Percentiles rank a stretch among this genome's conserved stretches.
phyloP scores from a whole-genome alignment of 1,140 invertebrate species.

The Drosophila arizonae region DNA sequence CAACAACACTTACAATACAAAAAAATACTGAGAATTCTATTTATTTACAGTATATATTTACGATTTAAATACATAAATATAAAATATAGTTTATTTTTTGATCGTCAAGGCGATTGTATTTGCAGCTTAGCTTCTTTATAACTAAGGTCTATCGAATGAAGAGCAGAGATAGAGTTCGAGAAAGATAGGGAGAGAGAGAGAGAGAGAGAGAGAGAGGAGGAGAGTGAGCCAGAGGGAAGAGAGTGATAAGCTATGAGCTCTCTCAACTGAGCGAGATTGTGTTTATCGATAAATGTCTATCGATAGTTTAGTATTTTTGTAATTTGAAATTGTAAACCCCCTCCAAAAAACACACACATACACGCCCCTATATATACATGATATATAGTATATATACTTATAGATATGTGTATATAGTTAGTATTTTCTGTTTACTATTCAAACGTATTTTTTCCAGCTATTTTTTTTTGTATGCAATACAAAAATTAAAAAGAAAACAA shows the following conservation, averaged over 20 bases:
- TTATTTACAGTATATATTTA: constrained; percentile 32
- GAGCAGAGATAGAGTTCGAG: too few relatives aligned
- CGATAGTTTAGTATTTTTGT: constrained; percentile 50
- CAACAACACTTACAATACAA: constrained; percentile 15
- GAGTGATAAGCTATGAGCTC: background rate
- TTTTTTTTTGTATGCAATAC: constrained; percentile 48
- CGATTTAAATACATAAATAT: background rate
- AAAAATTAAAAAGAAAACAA: constrained; percentile 8
- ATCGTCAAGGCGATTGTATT: constrained; percentile 15
- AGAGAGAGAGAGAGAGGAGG: background rate
- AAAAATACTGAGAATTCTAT: constrained; percentile 27
- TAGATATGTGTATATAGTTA: constrained; percentile 11
- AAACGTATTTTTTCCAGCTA: constrained; percentile 4
- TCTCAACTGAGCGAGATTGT: constrained; percentile 15
- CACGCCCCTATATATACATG: constrained; percentile 10
- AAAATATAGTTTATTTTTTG: constrained; percentile 19
- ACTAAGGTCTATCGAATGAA: constrained; percentile 1
- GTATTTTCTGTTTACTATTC: background rate
- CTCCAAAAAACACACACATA: background rate
- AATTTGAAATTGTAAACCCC: constrained; percentile 59
- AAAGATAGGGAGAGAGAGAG: too few relatives aligned
- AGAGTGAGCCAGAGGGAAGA: background rate
- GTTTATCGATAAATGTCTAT: constrained; percentile 24
- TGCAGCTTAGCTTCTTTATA: constrained; percentile 24
- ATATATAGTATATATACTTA: background rate